These are phyloP conservation scores for Lottia gigantea DNA, from an alignment of 2,888 invertebrate genomes.

Conservation along the genomic window DNA sequence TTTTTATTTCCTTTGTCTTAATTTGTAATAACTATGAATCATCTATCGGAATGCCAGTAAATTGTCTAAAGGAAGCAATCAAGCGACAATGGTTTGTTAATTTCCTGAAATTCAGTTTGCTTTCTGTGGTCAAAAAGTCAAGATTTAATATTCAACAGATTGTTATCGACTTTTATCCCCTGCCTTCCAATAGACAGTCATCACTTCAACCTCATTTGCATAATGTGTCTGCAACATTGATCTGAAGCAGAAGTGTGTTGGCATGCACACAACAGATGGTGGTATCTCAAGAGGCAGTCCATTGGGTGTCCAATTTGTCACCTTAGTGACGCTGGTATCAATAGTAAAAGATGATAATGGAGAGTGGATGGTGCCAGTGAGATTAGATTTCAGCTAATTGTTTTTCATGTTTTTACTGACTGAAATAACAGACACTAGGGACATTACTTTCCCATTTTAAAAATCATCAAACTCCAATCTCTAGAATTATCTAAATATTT, in stretches of 20 bases:
- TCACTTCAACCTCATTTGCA: not conserved
- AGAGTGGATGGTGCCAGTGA: not conserved
- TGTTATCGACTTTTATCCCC: not conserved
- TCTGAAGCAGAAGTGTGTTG: conserved; percentile 5
- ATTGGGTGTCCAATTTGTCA: not conserved
- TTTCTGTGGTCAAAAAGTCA: not conserved
- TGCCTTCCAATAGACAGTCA: not conserved
- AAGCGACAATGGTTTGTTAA: conserved; percentile 1
- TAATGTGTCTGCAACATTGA: not conserved
- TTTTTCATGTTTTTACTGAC: not conserved
- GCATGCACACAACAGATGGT: conserved; percentile 17
- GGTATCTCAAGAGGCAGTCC: not conserved
- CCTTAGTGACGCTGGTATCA: not conserved
- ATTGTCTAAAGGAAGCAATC: not conserved
- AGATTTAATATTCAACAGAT: conserved; percentile 10
- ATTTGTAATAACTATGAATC: not conserved
- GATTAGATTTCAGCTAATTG: not conserved
- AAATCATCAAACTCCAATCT: too few relatives aligned
- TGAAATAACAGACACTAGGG: too few relatives aligned
- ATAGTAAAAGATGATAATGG: not conserved
- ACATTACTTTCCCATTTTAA: too few relatives aligned
- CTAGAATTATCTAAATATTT: too few relatives aligned
- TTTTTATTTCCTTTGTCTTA: conserved; percentile 7
- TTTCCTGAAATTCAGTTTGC: not conserved
- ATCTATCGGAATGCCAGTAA: not conserved